These are phyloP conservation scores for Sturnus vulgaris DNA, from an alignment of 2,113 vertebrate genomes.

Conservation along the genomic window DNA sequence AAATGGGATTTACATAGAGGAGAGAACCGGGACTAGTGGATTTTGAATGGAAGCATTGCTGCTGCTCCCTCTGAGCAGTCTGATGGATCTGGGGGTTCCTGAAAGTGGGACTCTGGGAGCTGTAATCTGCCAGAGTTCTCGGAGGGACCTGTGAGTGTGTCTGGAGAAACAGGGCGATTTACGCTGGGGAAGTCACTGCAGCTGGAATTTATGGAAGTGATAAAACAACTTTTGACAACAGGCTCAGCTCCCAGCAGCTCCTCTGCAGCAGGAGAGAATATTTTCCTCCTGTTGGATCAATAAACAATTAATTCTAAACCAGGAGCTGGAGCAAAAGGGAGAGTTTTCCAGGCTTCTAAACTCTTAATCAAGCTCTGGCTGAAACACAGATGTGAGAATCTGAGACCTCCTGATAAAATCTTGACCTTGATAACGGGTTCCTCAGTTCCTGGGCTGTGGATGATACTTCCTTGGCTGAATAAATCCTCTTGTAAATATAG, in stretches of 20 bases:
- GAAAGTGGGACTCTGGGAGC: neutral
- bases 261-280: neutral
- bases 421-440: constrained; percentile 22
- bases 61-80: neutral
- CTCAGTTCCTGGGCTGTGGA: neutral
- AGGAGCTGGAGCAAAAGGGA: constrained; percentile 20
- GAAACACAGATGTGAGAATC: neutral
- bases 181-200: neutral
- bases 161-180: accelerated
- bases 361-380: constrained; percentile 37
- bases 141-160: accelerated
- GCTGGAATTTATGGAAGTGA: constrained; percentile 32
- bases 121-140: neutral
- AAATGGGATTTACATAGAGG: neutral
- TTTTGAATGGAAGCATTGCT: accelerated
- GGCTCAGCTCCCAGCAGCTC: neutral
- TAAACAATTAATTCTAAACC: constrained; percentile 59
- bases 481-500: constrained; percentile 4
- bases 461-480: neutral
- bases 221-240: constrained; percentile 44
- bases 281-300: constrained; percentile 41
- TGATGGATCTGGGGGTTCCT: neutral
- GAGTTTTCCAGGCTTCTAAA: constrained; percentile 43
- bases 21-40: accelerated
- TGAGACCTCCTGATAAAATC: constrained; percentile 27